phyloP scores from a whole-genome alignment of 2,888 invertebrate genomes.

The Machimus rusticus region DNA sequence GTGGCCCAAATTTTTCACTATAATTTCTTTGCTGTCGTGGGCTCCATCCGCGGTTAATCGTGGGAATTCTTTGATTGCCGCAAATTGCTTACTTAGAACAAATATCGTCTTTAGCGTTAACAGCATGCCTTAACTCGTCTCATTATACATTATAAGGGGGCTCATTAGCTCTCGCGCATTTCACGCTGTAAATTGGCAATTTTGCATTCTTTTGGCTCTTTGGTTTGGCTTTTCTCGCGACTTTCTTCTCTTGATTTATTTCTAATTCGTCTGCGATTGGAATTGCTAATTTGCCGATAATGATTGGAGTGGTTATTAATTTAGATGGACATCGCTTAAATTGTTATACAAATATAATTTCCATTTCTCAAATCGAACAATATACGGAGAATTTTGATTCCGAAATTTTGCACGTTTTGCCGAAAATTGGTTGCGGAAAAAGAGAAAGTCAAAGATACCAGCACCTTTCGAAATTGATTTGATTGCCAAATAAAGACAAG shows the following conservation, averaged over 20 bases:
- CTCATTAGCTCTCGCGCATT: neutral
- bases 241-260: neutral
- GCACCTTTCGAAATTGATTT: neutral
- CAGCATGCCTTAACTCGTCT: neutral
- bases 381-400: neutral
- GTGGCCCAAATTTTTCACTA: slow-evolving; percentile 45
- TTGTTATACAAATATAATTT: neutral
- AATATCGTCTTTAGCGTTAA: neutral
- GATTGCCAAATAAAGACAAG: neutral
- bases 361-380: neutral
- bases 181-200: neutral
- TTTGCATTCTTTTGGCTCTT: neutral
- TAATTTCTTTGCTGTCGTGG: neutral
- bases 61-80: slow-evolving; percentile 17
- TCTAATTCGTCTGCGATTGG: neutral
- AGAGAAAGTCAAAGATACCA: neutral
- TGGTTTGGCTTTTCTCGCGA: neutral
- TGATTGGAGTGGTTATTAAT: neutral
- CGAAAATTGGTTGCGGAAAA: neutral
- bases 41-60: neutral
- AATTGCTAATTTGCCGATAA: neutral
- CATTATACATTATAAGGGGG: neutral
- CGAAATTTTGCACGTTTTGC: neutral
- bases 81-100: neutral
- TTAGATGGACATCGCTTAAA: neutral